A percentile compares a stretch with the other conserved stretches of the same genome.
phyloP scores from a whole-genome alignment of 2,888 invertebrate species.

The Ennomos quercinarius region DNA sequence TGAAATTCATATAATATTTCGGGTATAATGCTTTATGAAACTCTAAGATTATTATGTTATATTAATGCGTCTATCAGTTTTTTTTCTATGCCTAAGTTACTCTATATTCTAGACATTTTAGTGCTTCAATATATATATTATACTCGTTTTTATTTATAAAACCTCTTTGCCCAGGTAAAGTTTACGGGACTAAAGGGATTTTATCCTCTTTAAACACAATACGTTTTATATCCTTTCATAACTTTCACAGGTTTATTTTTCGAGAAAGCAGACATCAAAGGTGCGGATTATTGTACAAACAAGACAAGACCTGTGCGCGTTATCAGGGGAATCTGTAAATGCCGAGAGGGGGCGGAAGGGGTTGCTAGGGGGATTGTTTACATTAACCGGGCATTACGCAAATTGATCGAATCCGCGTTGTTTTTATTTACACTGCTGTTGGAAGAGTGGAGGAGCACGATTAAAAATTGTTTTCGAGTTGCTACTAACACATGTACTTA shows the following conservation, averaged over 20 bases:
- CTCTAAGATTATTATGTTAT: no score
- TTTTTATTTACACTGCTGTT: constrained; percentile 26
- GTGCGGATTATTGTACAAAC: constrained; percentile 6
- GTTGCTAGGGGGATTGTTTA: constrained; percentile 8
- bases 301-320: background rate
- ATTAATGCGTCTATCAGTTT: no score
- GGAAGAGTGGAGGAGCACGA: background rate
- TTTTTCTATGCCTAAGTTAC: no score
- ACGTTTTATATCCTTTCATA: constrained; percentile 1
- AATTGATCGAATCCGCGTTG: constrained; percentile 22
- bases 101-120: background rate
- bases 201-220: constrained; percentile 1
- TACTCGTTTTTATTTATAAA: background rate
- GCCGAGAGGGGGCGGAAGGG: background rate
- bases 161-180: no score
- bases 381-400: constrained; percentile 20
- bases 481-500: constrained; percentile 6
- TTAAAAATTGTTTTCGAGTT: constrained; percentile 12
- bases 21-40: no score
- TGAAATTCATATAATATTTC: no score
- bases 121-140: background rate
- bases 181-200: constrained; percentile 5
- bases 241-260: constrained; percentile 10
- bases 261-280: constrained; percentile 16
- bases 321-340: background rate